These are phyloP conservation scores for Tryphoninae sp. DNA, from an alignment of 2,888 invertebrate species.

Conservation along the genomic window DNA sequence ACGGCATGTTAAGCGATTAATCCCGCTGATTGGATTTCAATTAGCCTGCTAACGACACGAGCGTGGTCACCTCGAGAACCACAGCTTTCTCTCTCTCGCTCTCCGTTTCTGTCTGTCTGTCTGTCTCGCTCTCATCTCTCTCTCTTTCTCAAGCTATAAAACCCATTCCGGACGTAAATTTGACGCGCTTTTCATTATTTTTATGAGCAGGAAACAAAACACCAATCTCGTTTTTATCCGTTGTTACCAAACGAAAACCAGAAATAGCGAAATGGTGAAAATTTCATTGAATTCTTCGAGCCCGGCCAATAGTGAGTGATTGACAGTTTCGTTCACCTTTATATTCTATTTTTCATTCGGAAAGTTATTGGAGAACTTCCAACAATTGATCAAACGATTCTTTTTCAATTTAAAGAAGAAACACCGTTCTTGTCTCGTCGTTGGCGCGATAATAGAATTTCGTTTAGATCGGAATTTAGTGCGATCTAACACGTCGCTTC, in stretches of 20 bases:
- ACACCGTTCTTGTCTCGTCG: too few species aligned
- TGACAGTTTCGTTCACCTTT: not conserved
- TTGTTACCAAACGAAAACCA: not conserved
- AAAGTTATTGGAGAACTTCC: not conserved
- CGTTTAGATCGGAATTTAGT: too few species aligned
- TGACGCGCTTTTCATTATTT: constrained; percentile 26
- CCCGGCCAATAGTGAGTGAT: not conserved
- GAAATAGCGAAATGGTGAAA: not conserved
- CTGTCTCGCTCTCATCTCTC: not conserved
- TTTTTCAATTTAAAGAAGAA: too few species aligned
- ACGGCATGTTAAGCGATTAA: constrained; percentile 77
- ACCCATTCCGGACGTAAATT: constrained; percentile 53
- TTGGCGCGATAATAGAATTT: too few species aligned
- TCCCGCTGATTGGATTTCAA: constrained; percentile 79
- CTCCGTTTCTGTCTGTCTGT: not conserved
- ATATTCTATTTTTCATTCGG: not conserved
- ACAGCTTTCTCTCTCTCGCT: not conserved
- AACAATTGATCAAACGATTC: too few species aligned
- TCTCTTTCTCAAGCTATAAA: not conserved
- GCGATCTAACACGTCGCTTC: too few species aligned
- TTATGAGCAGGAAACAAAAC: not conserved
- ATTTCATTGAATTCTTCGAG: not conserved
- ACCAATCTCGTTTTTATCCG: not conserved
- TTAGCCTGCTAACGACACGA: constrained; percentile 75
- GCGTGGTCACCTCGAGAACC: constrained; percentile 43